Evolutionary conservation across 2,888 invertebrate genomes (phyloP), one percentile per base, ranked within the genome.

Genomic region (Helleia helle): DNA sequence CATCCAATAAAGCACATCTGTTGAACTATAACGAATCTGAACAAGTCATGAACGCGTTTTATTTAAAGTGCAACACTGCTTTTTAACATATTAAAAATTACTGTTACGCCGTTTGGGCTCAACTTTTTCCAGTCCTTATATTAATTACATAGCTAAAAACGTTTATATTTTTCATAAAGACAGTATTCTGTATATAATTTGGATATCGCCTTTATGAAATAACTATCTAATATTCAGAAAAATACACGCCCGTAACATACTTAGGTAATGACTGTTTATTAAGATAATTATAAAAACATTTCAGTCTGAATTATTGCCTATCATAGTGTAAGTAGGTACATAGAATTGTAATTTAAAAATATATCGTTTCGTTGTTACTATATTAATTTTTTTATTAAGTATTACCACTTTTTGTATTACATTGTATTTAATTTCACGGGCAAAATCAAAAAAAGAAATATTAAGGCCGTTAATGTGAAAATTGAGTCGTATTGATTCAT

Each of bases 291-390:
- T 46, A 54, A 52, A 48, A 50, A 50, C 49, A 49, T 48, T 46
- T 52, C 50, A 50, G 52, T 52, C 52, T 53, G 49, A 46, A 44
- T 45, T 48, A 47, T 50, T 48, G 46, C 46, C 49, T 53, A 53
- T 40, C 40, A 42, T 50, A 31, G 40, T 40, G 39, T 31, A 31
- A 40, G 30, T 46, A 50, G 41, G 42, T 47, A 44, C 38, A 46
- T 46, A 46, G 31, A 44, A 34, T 46, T 41, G 40, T 46, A 49
- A 47, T 47, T 50, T 48, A 44, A 47, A 47, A 51, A 41, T 41
- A 44, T 47, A 41, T 31, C 31, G 45, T 47, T 43, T 51, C 46
- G 43, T 50, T 50, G 47, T 50, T 49, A 50, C 44, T 40, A 36
- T 46, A 46, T 38, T 36, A 34, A 46, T 29, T 13, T 31, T 13